Base-by-base conservation (phyloP, 2,888 invertebrate genomes). In the Philereme vetulata region DNA sequence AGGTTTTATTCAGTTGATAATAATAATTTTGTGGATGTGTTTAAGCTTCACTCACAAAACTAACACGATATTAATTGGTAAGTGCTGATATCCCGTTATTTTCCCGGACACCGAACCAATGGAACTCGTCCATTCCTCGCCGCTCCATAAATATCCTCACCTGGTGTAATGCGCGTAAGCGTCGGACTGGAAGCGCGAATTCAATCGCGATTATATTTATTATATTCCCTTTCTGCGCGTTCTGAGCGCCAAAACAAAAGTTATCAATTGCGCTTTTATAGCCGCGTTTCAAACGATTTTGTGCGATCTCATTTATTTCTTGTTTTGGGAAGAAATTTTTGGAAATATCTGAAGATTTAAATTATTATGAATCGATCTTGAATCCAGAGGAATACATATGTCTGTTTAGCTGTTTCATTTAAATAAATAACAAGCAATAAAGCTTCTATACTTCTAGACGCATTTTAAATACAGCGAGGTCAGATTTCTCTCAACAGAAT, bases 111-210 rank as follows among this genome's bases (percentile, higher is more conserved):
- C 5, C 10, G 21, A 7, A 44, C 3, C 21, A 44, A 32, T 38
- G 50, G 34, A 38, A 11, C 3, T 3, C 21, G 8, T 42, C 34
- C 56, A n/a, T 4, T 45, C 21, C 56, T 6, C 55, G 4, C 61
- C 60, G 54, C 57, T 62, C 52, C 61, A 66, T 70, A 70, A 66
- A 67, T 67, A 66, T 63, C 44, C 21, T 56, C 57, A 65, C 67
- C 64, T 65, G 67, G 51, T 50, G 60, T 67, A 65, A 68, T 60
- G 59, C 62, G 56, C 62, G 59, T 58, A 66, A 66, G 62, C 70
- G 65, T 62, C 60, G 57, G 49, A 49, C 49, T 49, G 65, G 65
- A 62, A 66, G 60, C 56, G 60, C 33, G 7, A 47, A 47, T 48
- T 51, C 34, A 49, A 55, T 47, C 33, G 9, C 21, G 44, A 45